phyloP scores from a whole-genome alignment of 2,888 invertebrate genomes.

The Taenaris catops region DNA sequence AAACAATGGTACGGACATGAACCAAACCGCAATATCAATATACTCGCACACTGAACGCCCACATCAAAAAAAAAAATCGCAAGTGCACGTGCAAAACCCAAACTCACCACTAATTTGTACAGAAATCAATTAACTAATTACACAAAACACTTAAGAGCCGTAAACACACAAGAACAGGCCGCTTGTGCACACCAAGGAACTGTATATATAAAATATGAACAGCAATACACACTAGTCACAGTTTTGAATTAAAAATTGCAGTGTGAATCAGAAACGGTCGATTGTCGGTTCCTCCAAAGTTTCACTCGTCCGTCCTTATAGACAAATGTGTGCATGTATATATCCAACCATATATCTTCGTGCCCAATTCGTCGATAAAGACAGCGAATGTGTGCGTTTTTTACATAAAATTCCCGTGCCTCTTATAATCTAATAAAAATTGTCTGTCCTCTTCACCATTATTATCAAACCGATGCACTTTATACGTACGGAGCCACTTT shows the following conservation, averaged over 20 bases:
- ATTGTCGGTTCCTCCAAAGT: slow-evolving; percentile 31
- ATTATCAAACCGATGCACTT: slow-evolving; percentile 6
- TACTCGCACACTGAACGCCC: too few species aligned
- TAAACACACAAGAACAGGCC: slow-evolving; percentile 6
- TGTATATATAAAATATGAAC: slow-evolving; percentile 28
- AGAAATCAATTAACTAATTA: slow-evolving; percentile 15
- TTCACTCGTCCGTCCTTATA: slow-evolving; percentile 40
- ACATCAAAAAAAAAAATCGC: too few species aligned
- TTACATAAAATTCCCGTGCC: slow-evolving; percentile 14
- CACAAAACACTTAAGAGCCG: slow-evolving; percentile 9
- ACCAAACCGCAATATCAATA: too few species aligned
- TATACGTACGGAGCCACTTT: slow-evolving; percentile 5
- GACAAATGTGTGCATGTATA: slow-evolving; percentile 27
- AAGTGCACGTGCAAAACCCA: slow-evolving; percentile 5
- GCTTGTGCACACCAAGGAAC: slow-evolving; percentile 27
- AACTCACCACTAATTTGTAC: slow-evolving; percentile 22
- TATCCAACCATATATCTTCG: slow-evolving; percentile 32
- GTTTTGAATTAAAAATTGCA: slow-evolving; percentile 66
- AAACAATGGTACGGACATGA: too few species aligned
- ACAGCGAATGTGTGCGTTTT: slow-evolving; percentile 28
- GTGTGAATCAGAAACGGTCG: slow-evolving; percentile 47
- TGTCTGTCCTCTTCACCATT: too few species aligned
- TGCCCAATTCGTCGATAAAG: slow-evolving; percentile 33
- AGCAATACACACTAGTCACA: slow-evolving; percentile 60
- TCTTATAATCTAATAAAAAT: slow-evolving; percentile 17